Evolutionary conservation across 2,888 invertebrate species (phyloP).

Genomic region (Cheilosia urbana): DNA sequence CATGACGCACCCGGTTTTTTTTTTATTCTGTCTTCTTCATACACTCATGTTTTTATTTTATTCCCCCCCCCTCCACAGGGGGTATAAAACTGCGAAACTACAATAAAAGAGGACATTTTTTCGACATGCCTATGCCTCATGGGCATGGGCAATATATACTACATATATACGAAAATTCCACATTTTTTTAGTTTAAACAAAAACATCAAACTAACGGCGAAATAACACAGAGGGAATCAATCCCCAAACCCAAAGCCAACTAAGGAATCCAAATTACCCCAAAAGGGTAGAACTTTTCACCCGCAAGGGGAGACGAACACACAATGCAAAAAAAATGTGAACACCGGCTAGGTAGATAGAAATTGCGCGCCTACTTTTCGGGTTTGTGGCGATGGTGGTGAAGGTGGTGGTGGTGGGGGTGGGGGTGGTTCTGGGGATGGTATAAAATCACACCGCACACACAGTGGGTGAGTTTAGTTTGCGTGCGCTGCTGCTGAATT

Average conservation of each 20-base stretch:
- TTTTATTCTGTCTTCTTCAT: conserved; percentile 1
- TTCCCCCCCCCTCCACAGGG: not conserved
- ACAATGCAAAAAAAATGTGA: conserved; percentile 17
- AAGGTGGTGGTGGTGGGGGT: too few relatives aligned
- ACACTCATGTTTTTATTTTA: conserved; percentile 29
- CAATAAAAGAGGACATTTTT: conserved; percentile 68
- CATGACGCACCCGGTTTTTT: conserved; percentile 69
- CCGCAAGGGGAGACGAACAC: conserved; percentile 27
- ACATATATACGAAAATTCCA: conserved; percentile 30
- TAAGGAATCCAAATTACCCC: conserved; percentile 69
- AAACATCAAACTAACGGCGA: conserved; percentile 67
- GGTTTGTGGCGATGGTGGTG: not conserved
- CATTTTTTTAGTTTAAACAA: conserved; percentile 57
- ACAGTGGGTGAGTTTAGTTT: conserved; percentile 66
- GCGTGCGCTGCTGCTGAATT: conserved; percentile 51
- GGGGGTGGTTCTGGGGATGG: not conserved
- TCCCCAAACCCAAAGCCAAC: conserved; percentile 62
- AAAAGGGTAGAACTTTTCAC: conserved; percentile 59
- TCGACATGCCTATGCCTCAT: conserved; percentile 42
- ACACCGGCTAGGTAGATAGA: conserved; percentile 45
- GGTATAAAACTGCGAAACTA: conserved; percentile 48
- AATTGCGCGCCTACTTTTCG: conserved; percentile 70
- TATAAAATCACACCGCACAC: conserved; percentile 68
- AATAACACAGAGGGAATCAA: conserved; percentile 68
- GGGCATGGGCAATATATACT: conserved; percentile 27